phyloP scores from a whole-genome alignment of 2,113 vertebrate genomes.

The Calonectris borealis region DNA sequence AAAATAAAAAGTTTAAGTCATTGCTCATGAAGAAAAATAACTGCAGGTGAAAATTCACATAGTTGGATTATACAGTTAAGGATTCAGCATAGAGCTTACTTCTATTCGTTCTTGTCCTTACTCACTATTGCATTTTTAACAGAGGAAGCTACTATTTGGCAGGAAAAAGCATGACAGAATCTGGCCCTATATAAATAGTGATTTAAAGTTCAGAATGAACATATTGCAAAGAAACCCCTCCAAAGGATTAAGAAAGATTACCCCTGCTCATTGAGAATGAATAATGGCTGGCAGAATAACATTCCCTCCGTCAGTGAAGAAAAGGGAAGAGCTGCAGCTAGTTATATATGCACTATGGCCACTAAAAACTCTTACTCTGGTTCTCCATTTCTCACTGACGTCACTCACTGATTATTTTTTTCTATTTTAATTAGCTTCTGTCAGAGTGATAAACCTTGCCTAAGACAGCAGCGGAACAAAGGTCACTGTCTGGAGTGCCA shows the following conservation, averaged over 20 bases:
- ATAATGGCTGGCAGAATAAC: constrained; percentile 16
- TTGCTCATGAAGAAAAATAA: background rate
- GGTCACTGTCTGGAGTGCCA: constrained; percentile 27
- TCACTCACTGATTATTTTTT: background rate
- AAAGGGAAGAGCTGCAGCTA: constrained; percentile 28
- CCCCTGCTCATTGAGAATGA: constrained; percentile 16
- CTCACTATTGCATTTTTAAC: background rate
- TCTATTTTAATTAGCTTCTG: constrained; percentile 52
- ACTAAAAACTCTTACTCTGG: constrained; percentile 51
- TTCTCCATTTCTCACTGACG: constrained; percentile 59
- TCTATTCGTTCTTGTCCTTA: background rate
- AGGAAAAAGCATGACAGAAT: constrained; percentile 41
- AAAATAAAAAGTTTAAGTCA: background rate
- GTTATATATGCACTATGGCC: constrained; percentile 32
- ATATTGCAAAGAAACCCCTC: constrained; percentile 42
- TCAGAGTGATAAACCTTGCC: constrained; percentile 47
- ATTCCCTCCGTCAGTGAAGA: constrained; percentile 47
- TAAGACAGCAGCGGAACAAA: constrained; percentile 57
- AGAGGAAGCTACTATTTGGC: constrained; percentile 51
- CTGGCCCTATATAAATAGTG: background rate
- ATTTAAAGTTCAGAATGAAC: constrained; percentile 24
- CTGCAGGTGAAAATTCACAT: background rate
- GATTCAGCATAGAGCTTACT: background rate
- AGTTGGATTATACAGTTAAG: background rate
- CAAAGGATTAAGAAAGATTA: constrained; percentile 42